Evolutionary conservation across 2,113 vertebrate species (phyloP), one percentile per base, ranked within the genome.

Genomic region (Danionella cerebrum): DNA sequence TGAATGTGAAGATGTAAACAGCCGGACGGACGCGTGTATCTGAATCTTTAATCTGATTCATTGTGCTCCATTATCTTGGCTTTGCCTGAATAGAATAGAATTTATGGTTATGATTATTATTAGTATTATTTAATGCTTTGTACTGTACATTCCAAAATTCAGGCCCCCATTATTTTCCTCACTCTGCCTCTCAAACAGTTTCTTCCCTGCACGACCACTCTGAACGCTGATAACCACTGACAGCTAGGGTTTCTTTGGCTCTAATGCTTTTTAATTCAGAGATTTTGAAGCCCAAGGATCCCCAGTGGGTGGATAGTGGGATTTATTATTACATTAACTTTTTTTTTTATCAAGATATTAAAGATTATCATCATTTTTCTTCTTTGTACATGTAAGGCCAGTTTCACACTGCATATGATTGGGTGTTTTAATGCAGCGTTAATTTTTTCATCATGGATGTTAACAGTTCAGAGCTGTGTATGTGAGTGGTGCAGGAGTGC

Each of bases 1-100:
- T 24, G 29, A 50, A 48, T 4, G 13, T 48, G 48, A 64, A 57
- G 12, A 33, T 54, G 22, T 48, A 58, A 72, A 69, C 58, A 69
- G 60, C 19, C 11, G 18, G 18, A 48, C 16, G 11, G 12, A 44
- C 29, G 8, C 29, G 14, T 31, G 11, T 48, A 64, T 64, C 60
- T 35, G 19, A 33, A 24, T 64, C 21, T 64, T 22, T 48, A 48
- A 64, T 64, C 60, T 64, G 60, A 64, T 64, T 64, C 12, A 64
- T 57, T 64, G 44, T 33, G 31, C 44, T 64, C 6, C 29, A 64
- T 48, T 48, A 64, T 64, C 44, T 22, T 18, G 47, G 29, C 13
- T 64, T 63, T 63, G 27, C n/a, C n/a, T n/a, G n/a, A n/a, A 31
- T 47, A 47, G 41, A 47, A 64, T 22, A 36, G 13, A 48, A 64